Base-by-base conservation (phyloP, 2,113 vertebrate species). In the Trichomycterus rosablanca region DNA sequence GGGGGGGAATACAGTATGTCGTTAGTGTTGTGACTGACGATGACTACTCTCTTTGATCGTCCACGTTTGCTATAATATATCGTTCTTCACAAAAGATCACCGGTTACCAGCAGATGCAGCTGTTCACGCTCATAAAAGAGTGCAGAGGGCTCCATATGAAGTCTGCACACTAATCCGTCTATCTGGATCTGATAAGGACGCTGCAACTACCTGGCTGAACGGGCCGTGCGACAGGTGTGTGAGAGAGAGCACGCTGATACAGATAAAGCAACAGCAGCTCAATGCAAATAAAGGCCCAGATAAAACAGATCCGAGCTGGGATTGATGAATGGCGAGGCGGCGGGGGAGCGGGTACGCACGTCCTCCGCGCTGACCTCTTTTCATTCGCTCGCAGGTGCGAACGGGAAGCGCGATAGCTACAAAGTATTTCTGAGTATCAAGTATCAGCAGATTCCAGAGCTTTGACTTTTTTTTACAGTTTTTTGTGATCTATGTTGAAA, bases 191-290 rank as follows among this genome's bases (percentile, higher is more conserved):
- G 90, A 88, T 93, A 89, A 88, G 83, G 71, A 63, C 14, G 76
- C 78, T 81, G 78, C 78, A 79, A 88, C 89, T 91, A 89, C 89
- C 85, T 89, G 82, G 80, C 74, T 86, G 68, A 88, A 82, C 80
- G 82, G 82, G 78, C 84, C 67, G 68, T 87, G 91, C 91, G 90
- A 92, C 89, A 92, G 89, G 86, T 93, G 86, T 84, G 86, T 84
- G 79, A 85, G 82, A 82, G 81, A 83, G 71, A 84, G 71, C 84
- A 23, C 87, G 80, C 83, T 87, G 83, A 87, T 90, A 84, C 81
- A 87, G 89, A 91, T 88, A 90, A 91, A 89, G 80, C 88, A 82
- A 82, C 83, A 88, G 83, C 82, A 86, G 81, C 79, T 85, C 82
- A 84, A 90, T 87, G 88, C 89, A 92, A 93, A 90, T 86, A 83